These are phyloP conservation scores for Pogonognathellus flavescens DNA, from an alignment of 1,140 invertebrate genomes.

Conservation along the genomic window DNA sequence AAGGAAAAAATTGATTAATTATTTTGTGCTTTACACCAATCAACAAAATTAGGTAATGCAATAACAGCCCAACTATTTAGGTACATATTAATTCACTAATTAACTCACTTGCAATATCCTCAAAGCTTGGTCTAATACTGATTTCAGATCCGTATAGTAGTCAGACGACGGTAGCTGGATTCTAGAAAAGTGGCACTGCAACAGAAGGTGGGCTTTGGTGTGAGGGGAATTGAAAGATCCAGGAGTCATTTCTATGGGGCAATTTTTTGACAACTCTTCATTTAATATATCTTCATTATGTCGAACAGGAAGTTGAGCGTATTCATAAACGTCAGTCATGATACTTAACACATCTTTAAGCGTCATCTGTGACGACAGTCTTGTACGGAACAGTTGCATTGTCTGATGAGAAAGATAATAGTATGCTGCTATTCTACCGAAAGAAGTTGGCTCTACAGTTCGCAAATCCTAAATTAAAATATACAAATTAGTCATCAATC, in stretches of 20 bases:
- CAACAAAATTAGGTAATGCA: too few species aligned
- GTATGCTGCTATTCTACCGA: conserved; percentile 94
- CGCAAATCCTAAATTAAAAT: conserved; percentile 76
- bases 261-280: conserved; percentile 84
- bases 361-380: conserved; percentile 76
- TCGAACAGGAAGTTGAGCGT: conserved; percentile 93
- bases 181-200: conserved; percentile 93
- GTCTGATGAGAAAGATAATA: conserved; percentile 97
- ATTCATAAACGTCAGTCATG: conserved; percentile 90
- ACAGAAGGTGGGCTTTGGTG: conserved; percentile 92
- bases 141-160: conserved; percentile 96
- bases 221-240: conserved; percentile 88
- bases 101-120: conserved; percentile 88
- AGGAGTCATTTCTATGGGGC: conserved; percentile 81
- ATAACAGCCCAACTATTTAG: too few species aligned
- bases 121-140: conserved; percentile 95
- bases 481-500: conserved; percentile 48
- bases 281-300: conserved; percentile 98
- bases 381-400: conserved; percentile 84
- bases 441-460: conserved; percentile 81
- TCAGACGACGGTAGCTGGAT: conserved; percentile 88
- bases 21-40: too few species aligned
- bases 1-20: too few species aligned
- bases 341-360: conserved; percentile 84
- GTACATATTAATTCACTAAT: too few species aligned